Base-by-base conservation (phyloP, 2,888 invertebrate genomes). In the Drosophila nr. medialis region DNA sequence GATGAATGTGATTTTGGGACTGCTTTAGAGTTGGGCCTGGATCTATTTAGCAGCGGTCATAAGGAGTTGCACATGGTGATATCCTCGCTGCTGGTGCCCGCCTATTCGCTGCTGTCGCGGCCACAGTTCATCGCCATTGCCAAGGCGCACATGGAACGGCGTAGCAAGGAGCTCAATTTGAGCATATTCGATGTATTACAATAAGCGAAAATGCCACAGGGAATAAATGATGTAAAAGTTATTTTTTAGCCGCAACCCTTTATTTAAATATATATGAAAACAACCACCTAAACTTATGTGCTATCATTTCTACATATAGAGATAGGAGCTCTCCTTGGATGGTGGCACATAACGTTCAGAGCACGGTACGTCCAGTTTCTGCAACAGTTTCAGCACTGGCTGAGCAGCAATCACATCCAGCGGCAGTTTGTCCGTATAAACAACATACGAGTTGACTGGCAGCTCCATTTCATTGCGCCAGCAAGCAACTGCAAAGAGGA, bases 1-100 rank as follows among this genome's bases (percentile, higher is more conserved):
- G 99, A 99, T 91, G 99, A 99, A 92, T 96, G 97, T 91, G 99
- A 99, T 92, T 99, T 98, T 93, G 99, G 98, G 0, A 98, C 98
- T 62, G 96, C 98, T 0, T 92, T 99, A 2, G 99, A 99, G 92
- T 94, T 97, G 42, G 99, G 98, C 0, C 95, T 98, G 79, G 96
- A 97, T 92, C 93, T 99, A 55, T 97, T 99, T 91, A 95, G 95
- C 72, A 96, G 95, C 66, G 97, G 97, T 0, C 92, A 95, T 61
- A 93, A 94, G 56, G 94, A 95, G 72, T 94, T 98, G 24, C 96
- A 98, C 91, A 93, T 94, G 5, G 94, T 95, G 50, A 94, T 95
- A 4, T 91, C 95, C 40, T 94, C 94, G 72, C 94, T 96, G 80
- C 93, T 99, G 34, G 94, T 94, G 21, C 95, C 96, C 13, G 96